Evolutionary conservation across 2,888 invertebrate species (phyloP), one percentile per base, ranked within the genome.

Genomic region (Brachyopa scutellaris): DNA sequence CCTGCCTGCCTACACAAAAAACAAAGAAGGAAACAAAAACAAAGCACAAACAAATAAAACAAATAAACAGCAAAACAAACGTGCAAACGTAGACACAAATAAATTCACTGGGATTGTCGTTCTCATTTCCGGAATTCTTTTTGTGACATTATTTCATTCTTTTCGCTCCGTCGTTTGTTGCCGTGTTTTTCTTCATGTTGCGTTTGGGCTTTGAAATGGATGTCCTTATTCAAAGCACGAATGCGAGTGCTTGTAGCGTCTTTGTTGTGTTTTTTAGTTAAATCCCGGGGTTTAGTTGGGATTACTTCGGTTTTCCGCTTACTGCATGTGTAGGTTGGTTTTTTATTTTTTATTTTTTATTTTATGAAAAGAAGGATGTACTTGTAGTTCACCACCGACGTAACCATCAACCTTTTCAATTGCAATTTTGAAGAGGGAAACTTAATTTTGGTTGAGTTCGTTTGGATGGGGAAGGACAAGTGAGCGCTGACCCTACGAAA

Each of bases 81-180:
- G 82, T 82, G 82, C 82, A 70, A 82, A 77, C 82, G 77, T 77
- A 77, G 82, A 82, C 82, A 82, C 70, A 82, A 82, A 77, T 77
- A 82, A 82, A 82, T 72, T 82, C 82, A 77, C 82, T 53, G 36
- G 77, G 66, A 82, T 77, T 82, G 82, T 82, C 82, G 77, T 76
- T 72, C 64, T 77, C 77, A 77, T 82, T 82, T 82, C 82, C 82
- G 82, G 82, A 82, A 66, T 77, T 66, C 70, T 77, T 72, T 69
- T 72, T 76, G 80, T 66, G 29, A 45, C 69, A 69, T 82, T 76
- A 82, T 76, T 82, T 62, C 45, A 49, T 26, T 5, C 4, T 26
- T 26, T 26, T 26, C n/a, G n/a, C n/a, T n/a, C n/a, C n/a, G n/a
- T n/a, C 53, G 70, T 79, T 67, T 76, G 80, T 69, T 64, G 61